Conservation (phyloP, 1,140 invertebrate species). For the Theocolax elegans region DNA sequence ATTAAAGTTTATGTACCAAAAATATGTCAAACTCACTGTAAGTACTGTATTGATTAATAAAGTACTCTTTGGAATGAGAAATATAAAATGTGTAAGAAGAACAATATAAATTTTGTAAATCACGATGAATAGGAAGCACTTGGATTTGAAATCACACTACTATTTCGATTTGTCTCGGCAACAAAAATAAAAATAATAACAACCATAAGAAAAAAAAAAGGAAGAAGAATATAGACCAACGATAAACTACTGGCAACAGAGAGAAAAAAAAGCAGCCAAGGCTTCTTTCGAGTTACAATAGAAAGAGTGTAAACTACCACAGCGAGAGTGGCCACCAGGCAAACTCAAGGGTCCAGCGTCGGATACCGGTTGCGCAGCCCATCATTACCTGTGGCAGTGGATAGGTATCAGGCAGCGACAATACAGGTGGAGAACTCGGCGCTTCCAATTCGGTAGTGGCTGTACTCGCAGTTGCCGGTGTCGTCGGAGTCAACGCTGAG, state of each 20-base stretch:
- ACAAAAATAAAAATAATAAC: too few relatives aligned
- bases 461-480: neutral
- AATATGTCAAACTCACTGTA: too few relatives aligned
- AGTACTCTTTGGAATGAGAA: too few relatives aligned
- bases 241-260: neutral
- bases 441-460: conserved; percentile 50
- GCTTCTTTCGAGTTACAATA: neutral
- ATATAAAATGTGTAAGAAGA: too few relatives aligned
- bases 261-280: conserved; percentile 16
- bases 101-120: too few relatives aligned
- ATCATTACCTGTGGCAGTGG: conserved; percentile 64
- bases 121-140: too few relatives aligned
- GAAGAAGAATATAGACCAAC: conserved; percentile 4
- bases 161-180: neutral
- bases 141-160: too few relatives aligned
- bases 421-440: conserved; percentile 63
- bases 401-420: conserved; percentile 65
- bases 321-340: conserved; percentile 35
- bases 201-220: conserved; percentile 1
- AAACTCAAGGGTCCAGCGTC: conserved; percentile 14
- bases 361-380: neutral
- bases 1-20: too few relatives aligned
- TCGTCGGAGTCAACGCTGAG: conserved; percentile 48
- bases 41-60: too few relatives aligned
- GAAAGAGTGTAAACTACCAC: conserved; percentile 5